A percentile compares a stretch with the other conserved stretches of the same genome.
phyloP scores from a whole-genome alignment of 1,140 invertebrate genomes.

The Caenorhabditis brenneri region DNA sequence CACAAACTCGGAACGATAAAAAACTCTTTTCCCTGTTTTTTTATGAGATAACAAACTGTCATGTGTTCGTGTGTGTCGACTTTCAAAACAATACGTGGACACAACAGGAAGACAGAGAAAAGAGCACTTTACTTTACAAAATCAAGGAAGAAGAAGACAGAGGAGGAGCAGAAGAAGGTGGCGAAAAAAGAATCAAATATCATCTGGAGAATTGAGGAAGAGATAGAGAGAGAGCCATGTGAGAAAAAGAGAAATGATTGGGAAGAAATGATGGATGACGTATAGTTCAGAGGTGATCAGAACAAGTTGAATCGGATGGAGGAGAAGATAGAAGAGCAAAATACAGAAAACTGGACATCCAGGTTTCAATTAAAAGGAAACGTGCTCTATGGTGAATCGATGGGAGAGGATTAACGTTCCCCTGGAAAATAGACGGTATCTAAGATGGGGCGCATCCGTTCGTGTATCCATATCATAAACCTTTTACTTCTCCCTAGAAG shows the following conservation, averaged over 20 bases:
- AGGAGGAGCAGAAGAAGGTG: background rate
- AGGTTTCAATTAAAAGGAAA: background rate
- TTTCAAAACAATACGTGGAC: background rate
- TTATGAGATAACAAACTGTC: background rate
- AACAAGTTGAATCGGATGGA: background rate
- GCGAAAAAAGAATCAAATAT: constrained; percentile 26
- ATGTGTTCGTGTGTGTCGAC: background rate
- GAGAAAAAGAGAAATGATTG: background rate
- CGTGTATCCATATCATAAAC: too few relatives aligned
- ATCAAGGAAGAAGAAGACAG: background rate
- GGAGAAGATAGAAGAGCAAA: background rate
- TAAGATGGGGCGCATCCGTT: too few relatives aligned
- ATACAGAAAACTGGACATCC: background rate
- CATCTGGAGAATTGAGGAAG: background rate
- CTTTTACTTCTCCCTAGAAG: too few relatives aligned
- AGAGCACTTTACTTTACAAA: constrained; percentile 34
- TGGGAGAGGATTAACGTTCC: too few relatives aligned
- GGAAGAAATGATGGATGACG: constrained; percentile 23
- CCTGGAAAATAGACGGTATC: too few relatives aligned
- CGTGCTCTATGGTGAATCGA: too few relatives aligned
- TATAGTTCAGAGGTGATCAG: constrained; percentile 5
- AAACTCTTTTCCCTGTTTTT: background rate
- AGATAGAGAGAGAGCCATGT: background rate
- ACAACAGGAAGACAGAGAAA: background rate
- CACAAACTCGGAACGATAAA: background rate